Percentiles rank a stretch among this genome's conserved stretches.
These are phyloP conservation scores for Crotalus horridus DNA, from an alignment of 2,113 vertebrate genomes.

Conservation along the genomic window DNA sequence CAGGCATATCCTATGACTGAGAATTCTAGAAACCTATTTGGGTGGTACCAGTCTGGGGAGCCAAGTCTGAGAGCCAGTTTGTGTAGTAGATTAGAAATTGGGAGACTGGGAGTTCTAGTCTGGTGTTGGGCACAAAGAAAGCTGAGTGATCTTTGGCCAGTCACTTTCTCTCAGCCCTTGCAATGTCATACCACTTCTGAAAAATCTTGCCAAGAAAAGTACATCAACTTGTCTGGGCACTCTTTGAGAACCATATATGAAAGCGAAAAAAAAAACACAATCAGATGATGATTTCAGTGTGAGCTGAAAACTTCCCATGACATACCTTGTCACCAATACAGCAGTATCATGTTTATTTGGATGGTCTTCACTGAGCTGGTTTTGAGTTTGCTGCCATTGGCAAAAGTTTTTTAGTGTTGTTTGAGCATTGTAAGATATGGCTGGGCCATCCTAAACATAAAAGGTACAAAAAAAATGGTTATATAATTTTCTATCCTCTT, in stretches of 20 bases:
- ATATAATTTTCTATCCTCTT: constrained; percentile 19
- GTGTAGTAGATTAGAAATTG: neutral
- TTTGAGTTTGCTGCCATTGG: constrained; percentile 95
- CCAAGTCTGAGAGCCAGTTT: neutral
- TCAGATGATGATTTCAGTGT: neutral
- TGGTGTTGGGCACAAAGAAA: neutral
- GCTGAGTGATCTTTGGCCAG: neutral
- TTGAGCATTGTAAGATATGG: constrained; percentile 94
- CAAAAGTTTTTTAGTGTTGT: constrained; percentile 97
- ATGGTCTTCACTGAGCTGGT: constrained; percentile 83
- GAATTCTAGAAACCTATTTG: neutral
- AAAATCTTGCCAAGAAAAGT: neutral
- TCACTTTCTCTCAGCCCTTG: neutral
- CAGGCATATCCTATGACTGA: neutral
- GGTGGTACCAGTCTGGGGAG: neutral
- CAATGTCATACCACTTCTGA: neutral
- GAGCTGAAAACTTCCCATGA: neutral
- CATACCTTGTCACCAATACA: constrained; percentile 92
- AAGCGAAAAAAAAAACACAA: neutral
- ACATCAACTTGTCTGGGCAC: neutral
- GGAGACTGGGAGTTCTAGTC: neutral
- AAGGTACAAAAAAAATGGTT: constrained; percentile 31
- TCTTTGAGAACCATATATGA: neutral
- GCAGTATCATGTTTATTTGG: constrained; percentile 90
- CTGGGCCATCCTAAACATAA: constrained; percentile 84